These are phyloP conservation scores for Hyperoplus immaculatus DNA, from an alignment of 2,797 vertebrate species.

Conservation along the genomic window DNA sequence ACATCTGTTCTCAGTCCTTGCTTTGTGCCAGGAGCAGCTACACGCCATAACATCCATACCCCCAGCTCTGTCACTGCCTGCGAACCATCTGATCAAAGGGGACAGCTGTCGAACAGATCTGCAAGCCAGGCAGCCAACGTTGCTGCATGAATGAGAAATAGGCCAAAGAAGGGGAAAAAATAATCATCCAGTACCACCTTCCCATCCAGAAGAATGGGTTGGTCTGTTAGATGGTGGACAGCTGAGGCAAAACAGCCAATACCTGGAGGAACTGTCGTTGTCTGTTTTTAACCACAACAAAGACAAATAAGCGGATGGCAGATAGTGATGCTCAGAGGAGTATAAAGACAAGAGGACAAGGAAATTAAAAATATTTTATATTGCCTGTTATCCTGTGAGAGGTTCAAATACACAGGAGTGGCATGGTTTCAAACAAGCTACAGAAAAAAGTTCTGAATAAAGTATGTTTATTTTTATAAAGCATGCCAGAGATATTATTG, in stretches of 20 bases:
- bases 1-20: conserved; percentile 74
- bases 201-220: conserved; percentile 22
- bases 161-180: conserved; percentile 23
- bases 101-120: conserved; percentile 70
- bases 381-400: conserved; percentile 34
- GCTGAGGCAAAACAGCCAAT: conserved; percentile 31
- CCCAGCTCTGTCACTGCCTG: conserved; percentile 49
- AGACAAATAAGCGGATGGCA: conserved; percentile 52
- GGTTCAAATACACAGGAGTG: neutral
- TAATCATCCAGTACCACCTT: conserved; percentile 35
- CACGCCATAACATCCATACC: conserved; percentile 56
- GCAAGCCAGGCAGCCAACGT: conserved; percentile 56
- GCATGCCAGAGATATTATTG: no score
- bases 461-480: no score
- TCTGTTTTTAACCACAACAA: conserved; percentile 38
- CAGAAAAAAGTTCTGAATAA: no score
- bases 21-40: conserved; percentile 58
- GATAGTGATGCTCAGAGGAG: conserved; percentile 40
- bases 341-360: conserved; percentile 27
- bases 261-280: conserved; percentile 8
- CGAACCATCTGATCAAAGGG: conserved; percentile 79
- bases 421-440: no score
- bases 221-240: conserved; percentile 34
- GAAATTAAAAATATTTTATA: conserved; percentile 36
- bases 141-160: conserved; percentile 64